Percentiles rank a stretch among this genome's conserved stretches.
These are phyloP conservation scores for Orestias chungarensis DNA, from an alignment of 2,797 vertebrate species.

Conservation along the genomic window DNA sequence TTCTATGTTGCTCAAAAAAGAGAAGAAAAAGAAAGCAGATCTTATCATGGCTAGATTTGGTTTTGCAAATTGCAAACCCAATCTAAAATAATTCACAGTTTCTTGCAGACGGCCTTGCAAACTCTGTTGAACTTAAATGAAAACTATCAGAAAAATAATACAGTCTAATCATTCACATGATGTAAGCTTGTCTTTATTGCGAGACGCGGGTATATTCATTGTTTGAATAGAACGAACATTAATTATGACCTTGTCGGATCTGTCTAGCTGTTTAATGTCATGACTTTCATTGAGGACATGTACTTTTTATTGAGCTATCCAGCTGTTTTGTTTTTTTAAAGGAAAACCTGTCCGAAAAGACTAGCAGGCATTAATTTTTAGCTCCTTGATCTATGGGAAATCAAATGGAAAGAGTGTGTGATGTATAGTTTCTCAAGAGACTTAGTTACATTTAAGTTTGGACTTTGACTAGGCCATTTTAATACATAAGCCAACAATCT, in stretches of 20 bases:
- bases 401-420: too few species aligned
- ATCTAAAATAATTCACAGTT: slow-evolving; percentile 4
- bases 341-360: too few species aligned
- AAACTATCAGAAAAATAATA: slow-evolving; percentile 37
- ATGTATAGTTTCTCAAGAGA: too few species aligned
- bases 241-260: slow-evolving; percentile 18
- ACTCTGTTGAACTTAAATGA: not conserved
- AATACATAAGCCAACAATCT: too few species aligned
- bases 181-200: slow-evolving; percentile 9
- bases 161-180: not conserved
- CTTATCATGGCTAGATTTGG: slow-evolving; percentile 28
- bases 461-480: too few species aligned
- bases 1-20: not conserved
- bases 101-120: slow-evolving; percentile 5
- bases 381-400: too few species aligned
- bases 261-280: slow-evolving; percentile 30
- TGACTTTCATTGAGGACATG: slow-evolving; percentile 43
- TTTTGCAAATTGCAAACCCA: slow-evolving; percentile 10
- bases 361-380: too few species aligned
- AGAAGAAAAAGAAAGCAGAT: not conserved
- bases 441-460: too few species aligned
- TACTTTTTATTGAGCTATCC: too few species aligned
- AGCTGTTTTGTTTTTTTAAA: too few species aligned
- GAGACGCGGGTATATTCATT: not conserved
- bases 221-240: not conserved